phyloP scores from a whole-genome alignment of 2,797 vertebrate genomes.

The Gouania willdenowi region DNA sequence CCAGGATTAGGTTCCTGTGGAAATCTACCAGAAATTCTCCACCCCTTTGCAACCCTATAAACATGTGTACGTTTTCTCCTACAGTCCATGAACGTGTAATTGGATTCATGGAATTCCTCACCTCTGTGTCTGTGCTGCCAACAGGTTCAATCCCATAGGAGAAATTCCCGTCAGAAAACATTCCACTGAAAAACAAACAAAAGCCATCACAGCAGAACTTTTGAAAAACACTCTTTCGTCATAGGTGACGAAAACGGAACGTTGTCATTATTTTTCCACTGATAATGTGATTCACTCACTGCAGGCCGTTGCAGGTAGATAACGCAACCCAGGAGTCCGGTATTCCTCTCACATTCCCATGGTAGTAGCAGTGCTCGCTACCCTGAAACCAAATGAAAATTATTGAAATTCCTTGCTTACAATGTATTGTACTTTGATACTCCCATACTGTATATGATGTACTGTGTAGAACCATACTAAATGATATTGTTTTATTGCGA shows the following conservation, averaged over 20 bases:
- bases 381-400: too few relatives aligned
- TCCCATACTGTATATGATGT: too few relatives aligned
- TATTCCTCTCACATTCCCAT: slow-evolving; percentile 81
- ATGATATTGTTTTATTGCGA: too few relatives aligned
- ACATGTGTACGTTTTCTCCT: slow-evolving; percentile 1
- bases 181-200: slow-evolving; percentile 73
- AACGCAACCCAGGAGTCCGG: slow-evolving; percentile 83
- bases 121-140: slow-evolving; percentile 49
- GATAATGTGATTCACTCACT: slow-evolving; percentile 70
- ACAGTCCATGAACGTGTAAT: not conserved
- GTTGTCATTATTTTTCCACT: too few relatives aligned
- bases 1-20: too few relatives aligned
- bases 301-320: slow-evolving; percentile 89
- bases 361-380: slow-evolving; percentile 95
- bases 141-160: slow-evolving; percentile 85
- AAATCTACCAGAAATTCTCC: too few relatives aligned
- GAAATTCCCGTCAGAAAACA: slow-evolving; percentile 88
- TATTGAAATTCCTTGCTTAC: too few relatives aligned
- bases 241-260: too few relatives aligned
- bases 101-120: too few relatives aligned
- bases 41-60: not conserved
- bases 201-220: not conserved
- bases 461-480: not conserved
- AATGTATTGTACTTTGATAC: too few relatives aligned
- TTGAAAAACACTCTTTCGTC: too few relatives aligned